Conservation (phyloP, 2,113 vertebrate species). For the Tachysurus fulvidraco region DNA sequence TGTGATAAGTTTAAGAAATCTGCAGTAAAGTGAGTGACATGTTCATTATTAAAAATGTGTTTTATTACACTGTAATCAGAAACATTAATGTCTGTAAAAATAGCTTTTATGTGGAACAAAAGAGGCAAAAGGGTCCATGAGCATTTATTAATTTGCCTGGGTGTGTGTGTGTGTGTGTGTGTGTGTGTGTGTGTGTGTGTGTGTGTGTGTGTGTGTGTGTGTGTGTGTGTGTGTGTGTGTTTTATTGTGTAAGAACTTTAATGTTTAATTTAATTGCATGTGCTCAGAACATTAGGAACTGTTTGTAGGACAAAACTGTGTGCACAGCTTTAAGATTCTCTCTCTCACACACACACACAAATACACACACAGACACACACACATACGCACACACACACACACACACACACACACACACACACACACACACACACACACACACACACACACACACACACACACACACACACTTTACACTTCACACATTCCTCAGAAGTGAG, state of each 20-base stretch:
- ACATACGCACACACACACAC: not conserved
- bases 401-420: not conserved
- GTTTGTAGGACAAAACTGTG: not conserved
- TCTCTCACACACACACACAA: not conserved
- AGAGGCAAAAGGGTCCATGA: not conserved
- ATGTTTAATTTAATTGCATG: constrained; percentile 32
- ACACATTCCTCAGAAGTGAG: not conserved
- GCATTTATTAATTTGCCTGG: not conserved
- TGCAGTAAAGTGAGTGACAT: constrained; percentile 6
- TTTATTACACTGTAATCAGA: not conserved
- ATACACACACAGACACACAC: not conserved
- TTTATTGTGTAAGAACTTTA: constrained; percentile 28
- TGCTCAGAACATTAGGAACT: not conserved
- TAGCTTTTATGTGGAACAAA: not conserved
- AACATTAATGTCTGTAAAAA: not conserved
- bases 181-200: constrained; percentile 28
- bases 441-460: too few species aligned
- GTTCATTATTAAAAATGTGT: not conserved
- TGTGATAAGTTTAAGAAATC: not conserved
- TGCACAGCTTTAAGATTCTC: not conserved
- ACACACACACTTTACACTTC: not conserved
- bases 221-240: constrained; percentile 29
- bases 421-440: too few species aligned
- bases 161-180: constrained; percentile 7
- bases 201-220: constrained; percentile 31